Conservation (phyloP, 2,888 invertebrate species). For the Phyto melanocephala region DNA sequence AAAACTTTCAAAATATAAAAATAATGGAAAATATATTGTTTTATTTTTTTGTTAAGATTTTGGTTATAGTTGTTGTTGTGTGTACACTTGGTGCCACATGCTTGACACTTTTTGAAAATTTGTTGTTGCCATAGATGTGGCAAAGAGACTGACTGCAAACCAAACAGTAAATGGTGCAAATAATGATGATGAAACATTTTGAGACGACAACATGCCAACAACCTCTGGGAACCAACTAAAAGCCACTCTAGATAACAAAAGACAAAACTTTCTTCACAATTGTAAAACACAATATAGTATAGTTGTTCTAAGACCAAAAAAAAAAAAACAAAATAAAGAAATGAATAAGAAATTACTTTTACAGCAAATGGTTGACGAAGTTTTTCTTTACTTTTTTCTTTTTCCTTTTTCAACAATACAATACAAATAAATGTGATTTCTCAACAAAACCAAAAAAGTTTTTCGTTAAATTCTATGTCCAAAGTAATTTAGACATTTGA, state of each 20-base stretch:
- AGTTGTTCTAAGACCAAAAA: no score
- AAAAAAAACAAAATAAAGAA: neutral
- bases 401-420: neutral
- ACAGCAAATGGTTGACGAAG: conserved; percentile 21
- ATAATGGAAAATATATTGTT: conserved; percentile 60
- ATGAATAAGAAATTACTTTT: neutral
- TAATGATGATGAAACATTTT: conserved; percentile 68
- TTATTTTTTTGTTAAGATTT: conserved; percentile 11
- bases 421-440: neutral
- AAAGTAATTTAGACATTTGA: conserved; percentile 12
- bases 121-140: neutral
- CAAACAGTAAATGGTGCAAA: conserved; percentile 70
- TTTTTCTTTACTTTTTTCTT: neutral
- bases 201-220: conserved; percentile 61
- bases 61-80: neutral
- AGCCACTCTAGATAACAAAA: conserved; percentile 65
- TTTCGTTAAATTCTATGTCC: conserved; percentile 33
- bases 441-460: conserved; percentile 22
- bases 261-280: conserved; percentile 22
- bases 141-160: conserved; percentile 1
- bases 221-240: conserved; percentile 67
- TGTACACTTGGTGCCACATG: conserved; percentile 47
- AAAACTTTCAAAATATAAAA: conserved; percentile 51
- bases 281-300: conserved; percentile 3
- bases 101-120: conserved; percentile 51